Base-by-base conservation (phyloP, 2,113 vertebrate species). In the Myocastor coypus region DNA sequence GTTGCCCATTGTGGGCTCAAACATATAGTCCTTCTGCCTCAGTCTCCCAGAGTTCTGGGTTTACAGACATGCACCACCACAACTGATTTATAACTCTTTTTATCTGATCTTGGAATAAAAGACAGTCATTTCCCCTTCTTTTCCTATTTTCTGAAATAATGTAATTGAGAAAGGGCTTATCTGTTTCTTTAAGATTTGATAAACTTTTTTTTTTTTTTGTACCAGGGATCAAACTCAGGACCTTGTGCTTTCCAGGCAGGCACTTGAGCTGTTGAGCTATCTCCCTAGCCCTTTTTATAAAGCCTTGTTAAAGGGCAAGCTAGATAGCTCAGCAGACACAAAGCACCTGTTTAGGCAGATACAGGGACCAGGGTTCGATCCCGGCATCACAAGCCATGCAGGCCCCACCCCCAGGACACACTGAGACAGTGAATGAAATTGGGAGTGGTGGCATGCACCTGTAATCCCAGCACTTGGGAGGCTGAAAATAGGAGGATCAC, bases 141-240 rank as follows among this genome's bases (percentile, higher is more conserved):
- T 83, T 94, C 46, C 46, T 93, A 28, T 93, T 91, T 91, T 69
- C 68, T 83, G 80, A 32, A 92, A 86, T 7, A 94, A 69, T 69
- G 19, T 69, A 83, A 32, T 94, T 92, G 66, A 75, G n/a, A 92
- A 86, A 82, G 37, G n/a, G 2, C 68, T 83, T 90, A 63, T 55
- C 20, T 90, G 13, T 83, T 77, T 13, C 28, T 93, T 78, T 52
- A 91, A 87, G 22, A 11, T 20, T 78, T 93, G 30, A 42, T 78
- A 37, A 37, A 69, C 19, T 57, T 57, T 57, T 19, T 55, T 55
- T 55, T 57, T 57, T 57, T 57, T 57, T 57, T 57, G 16, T 57
- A 57, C 55, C 55, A 57, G 55, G 55, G 55, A 57, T 57, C 55
- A 57, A 57, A 57, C 55, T 57, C 17, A 57, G 55, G 55, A 57